Evolutionary conservation across 2,888 invertebrate genomes (phyloP).

Genomic region (Melieria crassipennis): DNA sequence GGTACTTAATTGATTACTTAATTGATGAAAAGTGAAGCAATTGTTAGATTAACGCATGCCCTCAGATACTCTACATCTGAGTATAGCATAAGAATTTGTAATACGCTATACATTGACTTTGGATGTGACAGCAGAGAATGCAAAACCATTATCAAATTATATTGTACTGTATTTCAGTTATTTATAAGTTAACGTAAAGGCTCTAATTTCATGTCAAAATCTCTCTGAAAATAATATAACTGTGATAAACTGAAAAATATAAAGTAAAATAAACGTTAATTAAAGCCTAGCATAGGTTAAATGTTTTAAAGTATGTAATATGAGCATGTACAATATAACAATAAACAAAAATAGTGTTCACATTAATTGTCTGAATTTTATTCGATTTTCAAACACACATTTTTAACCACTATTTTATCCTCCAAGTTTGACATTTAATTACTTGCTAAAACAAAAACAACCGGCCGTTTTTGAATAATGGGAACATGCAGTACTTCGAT

Average conservation of each 20-base stretch:
- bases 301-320: conserved; percentile 7
- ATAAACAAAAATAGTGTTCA: not conserved
- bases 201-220: conserved; percentile 15
- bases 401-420: too few relatives aligned
- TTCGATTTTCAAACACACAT: too few relatives aligned
- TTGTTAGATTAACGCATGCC: conserved; percentile 12
- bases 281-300: conserved; percentile 10
- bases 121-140: conserved; percentile 1
- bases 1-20: not conserved
- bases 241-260: conserved; percentile 24
- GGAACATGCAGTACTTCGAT: too few relatives aligned
- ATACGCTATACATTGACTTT: not conserved
- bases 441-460: too few relatives aligned
- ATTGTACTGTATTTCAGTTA: not conserved
- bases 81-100: not conserved
- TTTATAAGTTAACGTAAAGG: conserved; percentile 2
- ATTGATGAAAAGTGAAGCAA: conserved; percentile 15
- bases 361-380: not conserved
- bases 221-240: conserved; percentile 18
- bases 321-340: not conserved
- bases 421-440: too few relatives aligned
- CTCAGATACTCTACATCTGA: conserved; percentile 8
- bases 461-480: too few relatives aligned
- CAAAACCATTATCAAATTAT: conserved; percentile 7
- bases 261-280: conserved; percentile 2